These are phyloP conservation scores for Oncorhynchus kisutch DNA, from an alignment of 2,113 vertebrate genomes.

Conservation along the genomic window DNA sequence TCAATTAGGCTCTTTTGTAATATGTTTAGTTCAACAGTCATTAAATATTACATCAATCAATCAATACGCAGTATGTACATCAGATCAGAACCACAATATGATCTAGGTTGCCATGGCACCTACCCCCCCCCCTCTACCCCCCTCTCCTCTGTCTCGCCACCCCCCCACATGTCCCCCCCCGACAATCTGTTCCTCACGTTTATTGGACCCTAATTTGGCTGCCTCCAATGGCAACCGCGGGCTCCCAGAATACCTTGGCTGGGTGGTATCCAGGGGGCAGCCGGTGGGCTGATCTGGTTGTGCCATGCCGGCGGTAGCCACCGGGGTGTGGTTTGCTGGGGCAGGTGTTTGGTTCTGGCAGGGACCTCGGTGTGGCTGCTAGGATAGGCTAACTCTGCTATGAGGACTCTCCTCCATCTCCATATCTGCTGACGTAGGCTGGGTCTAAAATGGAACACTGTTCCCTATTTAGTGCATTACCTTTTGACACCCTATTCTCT, in stretches of 20 bases:
- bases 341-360: constrained; percentile 42
- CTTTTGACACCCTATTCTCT: too few relatives aligned
- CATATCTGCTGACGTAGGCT: constrained; percentile 54
- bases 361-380: background rate
- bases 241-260: constrained; percentile 73
- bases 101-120: constrained; percentile 45
- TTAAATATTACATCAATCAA: too few relatives aligned
- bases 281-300: constrained; percentile 53
- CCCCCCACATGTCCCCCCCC: constrained; percentile 47
- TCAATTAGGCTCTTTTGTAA: too few relatives aligned
- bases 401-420: constrained; percentile 32
- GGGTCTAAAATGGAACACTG: too few relatives aligned
- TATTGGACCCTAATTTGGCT: constrained; percentile 76
- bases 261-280: constrained; percentile 72
- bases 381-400: constrained; percentile 24
- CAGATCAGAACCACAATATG: constrained; percentile 1
- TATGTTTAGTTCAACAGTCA: too few relatives aligned
- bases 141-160: constrained; percentile 41
- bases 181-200: constrained; percentile 53
- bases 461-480: too few relatives aligned
- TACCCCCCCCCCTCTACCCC: constrained; percentile 25
- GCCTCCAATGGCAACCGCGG: constrained; percentile 76
- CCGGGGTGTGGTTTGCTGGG: constrained; percentile 45
- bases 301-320: constrained; percentile 48
- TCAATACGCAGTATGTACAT: too few relatives aligned